A percentile compares a stretch with the other conserved stretches of the same genome.
phyloP scores from a whole-genome alignment of 2,888 invertebrate genomes.

The Agapostemon virescens region DNA sequence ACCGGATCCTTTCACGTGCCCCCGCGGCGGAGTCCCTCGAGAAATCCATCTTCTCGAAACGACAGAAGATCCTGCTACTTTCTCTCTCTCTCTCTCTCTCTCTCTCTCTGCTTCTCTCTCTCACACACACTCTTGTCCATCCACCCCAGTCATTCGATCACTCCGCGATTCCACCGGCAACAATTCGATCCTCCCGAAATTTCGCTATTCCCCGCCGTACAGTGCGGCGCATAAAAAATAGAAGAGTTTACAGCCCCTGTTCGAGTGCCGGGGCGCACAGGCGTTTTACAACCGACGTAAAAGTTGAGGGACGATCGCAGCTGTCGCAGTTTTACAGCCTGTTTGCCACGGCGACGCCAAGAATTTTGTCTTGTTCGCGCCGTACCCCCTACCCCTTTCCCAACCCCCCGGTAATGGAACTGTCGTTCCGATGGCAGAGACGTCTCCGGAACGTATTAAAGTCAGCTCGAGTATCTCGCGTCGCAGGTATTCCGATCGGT shows the following conservation, averaged over 20 bases:
- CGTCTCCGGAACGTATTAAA: background rate
- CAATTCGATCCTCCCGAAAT: background rate
- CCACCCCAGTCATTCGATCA: background rate
- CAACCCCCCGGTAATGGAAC: slow-evolving; percentile 20
- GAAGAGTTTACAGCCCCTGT: slow-evolving; percentile 7
- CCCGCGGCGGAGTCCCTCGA: slow-evolving; percentile 13
- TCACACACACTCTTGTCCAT: background rate
- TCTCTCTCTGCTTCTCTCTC: background rate
- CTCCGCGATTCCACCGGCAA: background rate
- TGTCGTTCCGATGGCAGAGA: slow-evolving; percentile 18
- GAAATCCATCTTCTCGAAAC: background rate
- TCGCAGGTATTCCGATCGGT: background rate
- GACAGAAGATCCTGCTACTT: too few relatives aligned
- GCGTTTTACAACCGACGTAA: slow-evolving; percentile 38
- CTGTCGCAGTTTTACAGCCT: slow-evolving; percentile 25
- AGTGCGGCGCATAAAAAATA: slow-evolving; percentile 12
- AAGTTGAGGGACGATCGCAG: slow-evolving; percentile 20
- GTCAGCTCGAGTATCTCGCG: background rate
- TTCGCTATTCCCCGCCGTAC: background rate
- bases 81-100: background rate
- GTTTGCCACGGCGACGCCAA: slow-evolving; percentile 1
- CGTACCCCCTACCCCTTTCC: too few relatives aligned
- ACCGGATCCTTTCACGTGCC: slow-evolving; percentile 42
- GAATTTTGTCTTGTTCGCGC: slow-evolving; percentile 4
- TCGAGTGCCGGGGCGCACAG: background rate